Base-by-base conservation (phyloP, 2,888 invertebrate genomes). In the Muschampia plurimacula region DNA sequence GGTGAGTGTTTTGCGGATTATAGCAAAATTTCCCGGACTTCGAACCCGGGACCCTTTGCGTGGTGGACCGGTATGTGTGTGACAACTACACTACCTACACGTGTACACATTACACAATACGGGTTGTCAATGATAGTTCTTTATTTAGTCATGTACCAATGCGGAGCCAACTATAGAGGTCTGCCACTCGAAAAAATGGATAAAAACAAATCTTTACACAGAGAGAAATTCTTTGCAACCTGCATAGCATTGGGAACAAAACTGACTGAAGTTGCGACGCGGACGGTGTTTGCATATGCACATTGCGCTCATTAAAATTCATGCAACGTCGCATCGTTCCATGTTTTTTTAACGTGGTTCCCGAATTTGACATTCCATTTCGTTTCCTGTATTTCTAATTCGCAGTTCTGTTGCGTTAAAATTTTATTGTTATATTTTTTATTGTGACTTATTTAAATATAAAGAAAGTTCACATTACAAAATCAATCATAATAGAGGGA, bases 281-380 rank as follows among this genome's bases (percentile, higher is more conserved):
- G 28, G 80, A 86, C 87, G 80, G 74, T 83, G 84, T 84, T 84
- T 83, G 83, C 85, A 87, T 86, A 85, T 81, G 84, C 79, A 79
- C 83, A 80, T 80, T 83, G 83, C 79, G 77, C 86, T 91, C 90
- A 91, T 91, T 91, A 91, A 91, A 92, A 92, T 92, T 89, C 86
- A 91, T 89, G 90, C 65, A 22, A 32, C 52, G 57, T 15, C 36
- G 57, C 49, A 63, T 55, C 32, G 52, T 32, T 52, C 65, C 60
- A 70, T 66, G 67, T 60, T 59, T 68, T 69, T 57, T 60, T 15
- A 49, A 49, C 52, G 66, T 49, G 64, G 13, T 64, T 6, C 41
- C 41, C 8, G 28, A 15, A 57, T 67, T 57, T 67, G 67, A 67
- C 67, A 41, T 66, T 66, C 39, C 66, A 36, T 67, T 55, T 57